phyloP scores from a whole-genome alignment of 2,113 vertebrate species.

The Genyomyrus donnyi region DNA sequence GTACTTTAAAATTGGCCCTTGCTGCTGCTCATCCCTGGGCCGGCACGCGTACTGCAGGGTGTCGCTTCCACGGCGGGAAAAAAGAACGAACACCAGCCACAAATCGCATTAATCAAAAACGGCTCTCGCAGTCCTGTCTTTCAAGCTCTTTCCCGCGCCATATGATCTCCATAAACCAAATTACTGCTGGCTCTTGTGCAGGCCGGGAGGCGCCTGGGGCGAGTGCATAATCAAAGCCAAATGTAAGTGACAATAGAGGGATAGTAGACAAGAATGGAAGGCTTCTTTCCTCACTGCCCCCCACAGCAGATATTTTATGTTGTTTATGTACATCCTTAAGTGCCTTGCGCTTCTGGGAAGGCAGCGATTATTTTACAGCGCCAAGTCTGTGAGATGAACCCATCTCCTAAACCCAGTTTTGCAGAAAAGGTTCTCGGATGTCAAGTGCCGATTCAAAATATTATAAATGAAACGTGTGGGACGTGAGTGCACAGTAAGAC shows the following conservation, averaged over 20 bases:
- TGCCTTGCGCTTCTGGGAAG: constrained; percentile 37
- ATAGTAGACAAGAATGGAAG: constrained; percentile 67
- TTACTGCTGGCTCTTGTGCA: constrained; percentile 77
- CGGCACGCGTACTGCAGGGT: constrained; percentile 68
- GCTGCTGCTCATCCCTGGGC: constrained; percentile 51
- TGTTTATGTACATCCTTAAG: constrained; percentile 8
- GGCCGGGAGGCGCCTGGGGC: constrained; percentile 79
- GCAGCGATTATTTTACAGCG: constrained; percentile 42
- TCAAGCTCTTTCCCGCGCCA: constrained; percentile 77
- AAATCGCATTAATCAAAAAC: constrained; percentile 81
- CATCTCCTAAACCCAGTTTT: constrained; percentile 51
- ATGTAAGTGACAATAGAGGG: constrained; percentile 88
- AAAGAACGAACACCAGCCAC: constrained; percentile 75
- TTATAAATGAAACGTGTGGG: not conserved
- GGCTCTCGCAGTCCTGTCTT: constrained; percentile 73
- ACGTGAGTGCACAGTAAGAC: not conserved
- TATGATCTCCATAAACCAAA: constrained; percentile 87
- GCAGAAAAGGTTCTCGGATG: constrained; percentile 30
- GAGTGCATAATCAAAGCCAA: constrained; percentile 83
- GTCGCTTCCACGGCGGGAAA: constrained; percentile 70
- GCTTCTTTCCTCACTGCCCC: constrained; percentile 40
- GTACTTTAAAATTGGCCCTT: constrained; percentile 63
- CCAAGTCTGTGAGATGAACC: constrained; percentile 54
- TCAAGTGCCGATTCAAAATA: not conserved
- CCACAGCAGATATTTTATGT: constrained; percentile 54